These are phyloP conservation scores for Zonitis immaculata DNA, from an alignment of 2,888 invertebrate species.

Conservation along the genomic window DNA sequence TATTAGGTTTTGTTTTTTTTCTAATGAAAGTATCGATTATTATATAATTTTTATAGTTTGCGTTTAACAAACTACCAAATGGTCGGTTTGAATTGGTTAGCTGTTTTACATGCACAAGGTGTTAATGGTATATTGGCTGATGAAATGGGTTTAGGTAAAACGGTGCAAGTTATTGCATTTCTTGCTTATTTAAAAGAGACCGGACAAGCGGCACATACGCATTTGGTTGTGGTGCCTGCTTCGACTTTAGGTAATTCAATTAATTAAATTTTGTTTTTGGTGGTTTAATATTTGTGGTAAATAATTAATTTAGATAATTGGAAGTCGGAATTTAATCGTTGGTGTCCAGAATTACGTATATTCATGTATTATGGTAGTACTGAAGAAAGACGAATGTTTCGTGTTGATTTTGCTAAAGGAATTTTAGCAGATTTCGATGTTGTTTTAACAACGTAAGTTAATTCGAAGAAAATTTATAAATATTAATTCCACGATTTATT, in stretches of 20 bases:
- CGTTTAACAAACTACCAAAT: conserved; percentile 82
- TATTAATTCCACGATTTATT: too few species aligned
- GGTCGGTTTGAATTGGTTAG: conserved; percentile 89
- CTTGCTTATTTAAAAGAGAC: conserved; percentile 83
- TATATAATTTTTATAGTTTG: conserved; percentile 52
- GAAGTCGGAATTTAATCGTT: conserved; percentile 69
- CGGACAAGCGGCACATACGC: conserved; percentile 68
- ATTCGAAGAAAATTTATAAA: too few species aligned
- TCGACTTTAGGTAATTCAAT: conserved; percentile 83
- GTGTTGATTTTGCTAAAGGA: conserved; percentile 70
- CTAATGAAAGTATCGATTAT: too few species aligned
- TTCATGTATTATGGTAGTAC: conserved; percentile 84
- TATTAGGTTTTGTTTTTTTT: too few species aligned
- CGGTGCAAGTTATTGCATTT: conserved; percentile 90
- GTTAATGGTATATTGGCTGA: conserved; percentile 95
- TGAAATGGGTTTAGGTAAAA: conserved; percentile 96
- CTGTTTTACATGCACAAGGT: conserved; percentile 80
- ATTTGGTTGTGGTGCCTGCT: conserved; percentile 93
- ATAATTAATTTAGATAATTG: conserved; percentile 71
- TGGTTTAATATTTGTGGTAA: too few species aligned
- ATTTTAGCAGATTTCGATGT: conserved; percentile 74
- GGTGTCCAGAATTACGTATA: conserved; percentile 77
- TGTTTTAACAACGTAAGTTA: conserved; percentile 84
- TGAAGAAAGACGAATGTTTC: conserved; percentile 74
- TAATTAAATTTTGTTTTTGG: too few species aligned